Percentiles rank a stretch among this genome's conserved stretches.
These are phyloP conservation scores for Pyrgus malvae DNA, from an alignment of 2,888 invertebrate genomes.

Conservation along the genomic window DNA sequence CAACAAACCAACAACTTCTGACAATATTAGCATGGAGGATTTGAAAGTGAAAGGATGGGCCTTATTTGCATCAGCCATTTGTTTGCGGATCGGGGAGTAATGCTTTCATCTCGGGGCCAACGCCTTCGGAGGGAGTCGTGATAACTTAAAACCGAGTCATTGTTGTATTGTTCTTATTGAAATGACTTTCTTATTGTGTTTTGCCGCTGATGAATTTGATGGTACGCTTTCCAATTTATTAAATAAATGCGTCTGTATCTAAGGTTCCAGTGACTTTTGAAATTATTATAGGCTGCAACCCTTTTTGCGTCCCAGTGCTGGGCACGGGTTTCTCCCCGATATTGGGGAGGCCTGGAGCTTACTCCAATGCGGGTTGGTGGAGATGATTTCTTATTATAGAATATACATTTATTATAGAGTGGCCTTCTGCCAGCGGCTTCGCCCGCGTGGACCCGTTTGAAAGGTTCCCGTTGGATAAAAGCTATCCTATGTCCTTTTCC, in stretches of 20 bases:
- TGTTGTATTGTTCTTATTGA: slow-evolving; percentile 28
- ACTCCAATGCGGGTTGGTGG: no score
- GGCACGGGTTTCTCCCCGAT: no score
- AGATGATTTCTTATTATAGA: no score
- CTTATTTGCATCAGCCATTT: slow-evolving; percentile 45
- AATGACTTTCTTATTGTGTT: slow-evolving; percentile 17
- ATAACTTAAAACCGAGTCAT: slow-evolving; percentile 35
- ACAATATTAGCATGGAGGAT: slow-evolving; percentile 40
- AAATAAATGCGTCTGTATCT: not conserved
- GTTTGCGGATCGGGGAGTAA: slow-evolving; percentile 42
- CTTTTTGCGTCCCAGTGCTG: no score
- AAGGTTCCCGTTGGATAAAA: no score
- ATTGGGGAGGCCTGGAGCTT: no score
- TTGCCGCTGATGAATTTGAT: not conserved
- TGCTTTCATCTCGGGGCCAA: slow-evolving; percentile 42
- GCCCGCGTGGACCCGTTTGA: no score
- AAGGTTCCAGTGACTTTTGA: no score
- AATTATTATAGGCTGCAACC: no score
- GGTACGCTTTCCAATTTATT: not conserved
- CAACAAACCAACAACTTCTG: slow-evolving; percentile 37
- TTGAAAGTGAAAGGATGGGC: slow-evolving; percentile 59
- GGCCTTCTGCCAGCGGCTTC: no score
- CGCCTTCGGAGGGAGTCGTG: slow-evolving; percentile 43
- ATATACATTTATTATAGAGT: no score
- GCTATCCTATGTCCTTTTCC: no score